Conservation (phyloP, 2,888 invertebrate species). For the Nomada hirtipes region DNA sequence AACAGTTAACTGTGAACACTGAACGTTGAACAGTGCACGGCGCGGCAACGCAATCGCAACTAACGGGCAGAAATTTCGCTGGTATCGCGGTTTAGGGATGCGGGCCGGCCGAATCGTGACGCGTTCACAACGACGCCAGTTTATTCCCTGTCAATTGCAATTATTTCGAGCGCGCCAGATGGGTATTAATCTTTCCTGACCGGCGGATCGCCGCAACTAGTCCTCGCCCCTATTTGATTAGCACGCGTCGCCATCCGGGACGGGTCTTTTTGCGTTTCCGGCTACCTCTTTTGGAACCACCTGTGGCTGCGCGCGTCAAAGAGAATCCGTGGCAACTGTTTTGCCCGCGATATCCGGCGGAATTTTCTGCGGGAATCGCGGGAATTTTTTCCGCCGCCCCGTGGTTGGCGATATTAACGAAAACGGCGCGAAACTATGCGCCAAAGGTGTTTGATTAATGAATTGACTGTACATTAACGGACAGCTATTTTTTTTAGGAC, state of each 20-base stretch:
- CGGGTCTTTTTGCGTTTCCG: not conserved
- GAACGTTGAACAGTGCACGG: not conserved
- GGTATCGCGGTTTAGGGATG: conserved; percentile 7
- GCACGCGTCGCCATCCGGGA: not conserved
- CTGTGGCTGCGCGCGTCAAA: conserved; percentile 45
- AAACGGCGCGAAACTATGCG: no score
- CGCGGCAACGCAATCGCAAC: not conserved
- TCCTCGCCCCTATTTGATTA: conserved; percentile 13
- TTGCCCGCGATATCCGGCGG: not conserved
- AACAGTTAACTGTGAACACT: conserved; percentile 21
- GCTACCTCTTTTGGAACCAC: conserved; percentile 43
- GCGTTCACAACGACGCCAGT: not conserved
- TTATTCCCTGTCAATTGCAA: conserved; percentile 27
- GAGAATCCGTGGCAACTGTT: not conserved
- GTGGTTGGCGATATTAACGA: no score
- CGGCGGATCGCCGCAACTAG: not conserved
- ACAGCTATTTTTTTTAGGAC: no score
- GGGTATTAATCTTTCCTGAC: conserved; percentile 9
- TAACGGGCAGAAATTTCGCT: conserved; percentile 5
- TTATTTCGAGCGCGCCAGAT: conserved; percentile 7
- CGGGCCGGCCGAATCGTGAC: conserved; percentile 7
- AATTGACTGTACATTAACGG: no score
- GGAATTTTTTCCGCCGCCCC: not conserved
- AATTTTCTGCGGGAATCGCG: not conserved
- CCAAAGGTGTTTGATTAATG: no score